A percentile compares a stretch with the other conserved stretches of the same genome.
Evolutionary conservation across 2,797 vertebrate species (phyloP).

Genomic region (Halcyon chelicuti): DNA sequence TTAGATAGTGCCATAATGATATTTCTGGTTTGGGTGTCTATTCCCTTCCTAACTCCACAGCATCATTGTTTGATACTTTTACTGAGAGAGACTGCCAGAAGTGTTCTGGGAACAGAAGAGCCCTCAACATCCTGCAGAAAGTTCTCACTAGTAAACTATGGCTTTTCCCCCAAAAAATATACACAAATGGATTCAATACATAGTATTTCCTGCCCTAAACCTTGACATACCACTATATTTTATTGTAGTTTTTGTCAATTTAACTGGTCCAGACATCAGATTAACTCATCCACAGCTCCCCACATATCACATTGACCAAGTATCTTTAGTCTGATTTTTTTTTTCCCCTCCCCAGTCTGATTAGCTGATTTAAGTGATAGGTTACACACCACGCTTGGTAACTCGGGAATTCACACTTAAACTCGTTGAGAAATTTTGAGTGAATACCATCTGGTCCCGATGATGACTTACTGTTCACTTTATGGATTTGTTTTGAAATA

Average conservation of each 20-base stretch:
- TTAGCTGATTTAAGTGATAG: slow-evolving; percentile 28
- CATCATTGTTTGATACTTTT: fast-evolving
- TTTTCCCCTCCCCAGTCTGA: background rate
- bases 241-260: background rate
- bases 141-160: background rate
- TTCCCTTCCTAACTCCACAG: background rate
- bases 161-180: background rate
- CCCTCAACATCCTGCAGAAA: background rate
- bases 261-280: background rate
- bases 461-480: slow-evolving; percentile 37
- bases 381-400: slow-evolving; percentile 48
- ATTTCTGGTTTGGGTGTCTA: background rate
- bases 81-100: background rate
- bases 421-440: background rate
- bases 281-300: background rate
- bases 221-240: background rate
- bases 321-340: background rate
- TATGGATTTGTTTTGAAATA: background rate
- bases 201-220: fast-evolving
- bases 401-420: slow-evolving; percentile 52
- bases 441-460: slow-evolving; percentile 53
- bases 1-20: fast-evolving
- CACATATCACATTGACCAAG: background rate
- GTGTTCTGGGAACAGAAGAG: background rate
- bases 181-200: background rate